phyloP scores from a whole-genome alignment of 2,797 vertebrate species.

The Semotilus atromaculatus region DNA sequence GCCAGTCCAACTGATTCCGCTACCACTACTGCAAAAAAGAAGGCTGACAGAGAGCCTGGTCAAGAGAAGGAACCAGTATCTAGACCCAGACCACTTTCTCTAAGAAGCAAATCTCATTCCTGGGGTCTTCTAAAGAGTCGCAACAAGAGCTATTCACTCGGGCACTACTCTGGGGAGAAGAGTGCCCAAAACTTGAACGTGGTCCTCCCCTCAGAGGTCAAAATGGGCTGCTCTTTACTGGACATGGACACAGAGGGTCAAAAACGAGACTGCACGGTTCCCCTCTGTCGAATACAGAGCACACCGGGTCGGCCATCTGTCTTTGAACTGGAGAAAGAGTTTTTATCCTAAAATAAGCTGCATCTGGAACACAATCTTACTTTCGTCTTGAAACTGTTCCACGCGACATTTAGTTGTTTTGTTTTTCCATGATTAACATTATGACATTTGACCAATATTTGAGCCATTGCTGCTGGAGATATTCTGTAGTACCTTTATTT shows the following conservation, averaged over 20 bases:
- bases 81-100: slow-evolving; percentile 79
- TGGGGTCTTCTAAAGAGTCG: slow-evolving; percentile 79
- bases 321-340: slow-evolving; percentile 90
- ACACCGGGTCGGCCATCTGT: slow-evolving; percentile 77
- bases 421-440: slow-evolving; percentile 31
- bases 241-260: slow-evolving; percentile 89
- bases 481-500: slow-evolving; percentile 70
- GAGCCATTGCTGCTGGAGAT: slow-evolving; percentile 77
- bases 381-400: slow-evolving; percentile 16
- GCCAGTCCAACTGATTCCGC: slow-evolving; percentile 59
- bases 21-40: slow-evolving; percentile 65
- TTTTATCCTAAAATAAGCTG: slow-evolving; percentile 80
- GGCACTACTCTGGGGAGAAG: slow-evolving; percentile 74
- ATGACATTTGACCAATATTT: slow-evolving; percentile 72
- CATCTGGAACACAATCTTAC: slow-evolving; percentile 31
- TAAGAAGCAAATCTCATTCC: slow-evolving; percentile 78
- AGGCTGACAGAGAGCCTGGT: slow-evolving; percentile 62
- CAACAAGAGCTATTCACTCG: slow-evolving; percentile 82
- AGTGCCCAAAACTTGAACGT: slow-evolving; percentile 67
- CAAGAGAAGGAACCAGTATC: slow-evolving; percentile 63
- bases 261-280: slow-evolving; percentile 87
- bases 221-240: slow-evolving; percentile 82
- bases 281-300: slow-evolving; percentile 88
- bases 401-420: not conserved
- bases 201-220: slow-evolving; percentile 74